Percentiles rank a stretch among this genome's conserved stretches.
Evolutionary conservation across 2,888 invertebrate genomes (phyloP).

Genomic region (Hyppa rectilinea): DNA sequence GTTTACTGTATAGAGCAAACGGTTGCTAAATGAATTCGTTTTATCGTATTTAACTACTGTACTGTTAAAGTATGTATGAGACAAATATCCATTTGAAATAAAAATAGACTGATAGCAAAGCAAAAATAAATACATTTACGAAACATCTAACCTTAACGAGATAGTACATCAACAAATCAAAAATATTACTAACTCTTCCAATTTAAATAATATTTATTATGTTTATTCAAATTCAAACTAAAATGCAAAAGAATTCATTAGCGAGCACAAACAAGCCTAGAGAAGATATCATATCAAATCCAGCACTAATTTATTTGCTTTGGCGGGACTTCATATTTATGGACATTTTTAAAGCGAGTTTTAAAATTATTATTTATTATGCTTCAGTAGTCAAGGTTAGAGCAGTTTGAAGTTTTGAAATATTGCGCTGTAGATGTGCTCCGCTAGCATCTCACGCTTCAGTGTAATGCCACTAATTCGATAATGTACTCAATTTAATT

Average conservation of each 20-base stretch:
- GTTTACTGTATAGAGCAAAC: not conserved
- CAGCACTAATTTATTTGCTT: slow-evolving; percentile 7
- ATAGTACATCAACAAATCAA: slow-evolving; percentile 41
- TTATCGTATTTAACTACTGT: not conserved
- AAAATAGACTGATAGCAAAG: not conserved
- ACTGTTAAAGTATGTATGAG: not conserved
- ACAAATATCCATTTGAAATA: not conserved
- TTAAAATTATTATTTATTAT: slow-evolving; percentile 4
- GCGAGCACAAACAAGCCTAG: slow-evolving; percentile 22
- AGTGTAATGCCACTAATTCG: not conserved
- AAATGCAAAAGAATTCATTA: slow-evolving; percentile 36
- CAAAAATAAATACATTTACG: slow-evolving; percentile 19
- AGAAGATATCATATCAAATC: slow-evolving; percentile 22
- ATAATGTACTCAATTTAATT: not conserved
- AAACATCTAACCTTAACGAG: slow-evolving; percentile 10
- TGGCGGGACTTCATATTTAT: not conserved
- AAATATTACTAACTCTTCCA: slow-evolving; percentile 37
- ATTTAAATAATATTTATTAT: slow-evolving; percentile 23
- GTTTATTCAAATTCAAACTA: slow-evolving; percentile 32
- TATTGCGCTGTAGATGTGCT: not conserved
- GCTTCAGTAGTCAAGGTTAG: not conserved
- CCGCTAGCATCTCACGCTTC: not conserved
- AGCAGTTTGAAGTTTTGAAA: not conserved
- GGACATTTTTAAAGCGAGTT: slow-evolving; percentile 3
- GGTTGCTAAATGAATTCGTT: not conserved